Percentiles rank a stretch among this genome's conserved stretches.
phyloP scores from a whole-genome alignment of 2,113 vertebrate genomes.

The pig (Sus scrofa) region DNA sequence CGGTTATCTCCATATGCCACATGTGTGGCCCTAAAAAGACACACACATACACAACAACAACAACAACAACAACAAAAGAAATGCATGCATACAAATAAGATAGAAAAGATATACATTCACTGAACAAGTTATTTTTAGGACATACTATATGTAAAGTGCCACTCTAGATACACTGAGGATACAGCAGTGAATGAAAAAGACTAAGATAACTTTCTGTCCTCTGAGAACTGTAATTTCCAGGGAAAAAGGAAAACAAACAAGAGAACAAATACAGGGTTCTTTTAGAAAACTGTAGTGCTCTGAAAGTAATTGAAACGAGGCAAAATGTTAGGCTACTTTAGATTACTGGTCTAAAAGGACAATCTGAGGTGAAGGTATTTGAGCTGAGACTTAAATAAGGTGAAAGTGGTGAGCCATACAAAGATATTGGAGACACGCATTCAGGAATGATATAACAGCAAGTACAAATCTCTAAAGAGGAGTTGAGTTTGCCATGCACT shows the following conservation, averaged over 20 bases:
- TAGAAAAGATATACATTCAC: constrained; percentile 18
- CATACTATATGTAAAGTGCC: not conserved
- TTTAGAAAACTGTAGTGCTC: not conserved
- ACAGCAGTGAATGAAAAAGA: not conserved
- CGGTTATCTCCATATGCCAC: too few relatives aligned
- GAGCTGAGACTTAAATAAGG: not conserved
- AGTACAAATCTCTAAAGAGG: not conserved
- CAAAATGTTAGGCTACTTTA: not conserved
- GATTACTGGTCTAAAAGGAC: not conserved
- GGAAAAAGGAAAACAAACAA: not conserved
- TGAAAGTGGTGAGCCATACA: not conserved
- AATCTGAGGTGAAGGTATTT: not conserved
- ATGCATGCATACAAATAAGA: constrained; percentile 42
- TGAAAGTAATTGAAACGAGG: not conserved
- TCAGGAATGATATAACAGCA: not conserved
- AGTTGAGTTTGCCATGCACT: not conserved
- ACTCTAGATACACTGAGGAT: not conserved
- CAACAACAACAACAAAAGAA: not conserved
- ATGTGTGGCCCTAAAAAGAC: too few relatives aligned
- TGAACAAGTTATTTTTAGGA: not conserved
- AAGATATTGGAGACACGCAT: not conserved
- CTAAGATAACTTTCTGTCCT: not conserved
- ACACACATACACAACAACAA: too few relatives aligned
- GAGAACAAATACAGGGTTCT: not conserved
- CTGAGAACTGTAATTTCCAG: constrained; percentile 10